These are phyloP conservation scores for Drosophila colorata DNA, from an alignment of 2,888 invertebrate genomes.

Conservation along the genomic window DNA sequence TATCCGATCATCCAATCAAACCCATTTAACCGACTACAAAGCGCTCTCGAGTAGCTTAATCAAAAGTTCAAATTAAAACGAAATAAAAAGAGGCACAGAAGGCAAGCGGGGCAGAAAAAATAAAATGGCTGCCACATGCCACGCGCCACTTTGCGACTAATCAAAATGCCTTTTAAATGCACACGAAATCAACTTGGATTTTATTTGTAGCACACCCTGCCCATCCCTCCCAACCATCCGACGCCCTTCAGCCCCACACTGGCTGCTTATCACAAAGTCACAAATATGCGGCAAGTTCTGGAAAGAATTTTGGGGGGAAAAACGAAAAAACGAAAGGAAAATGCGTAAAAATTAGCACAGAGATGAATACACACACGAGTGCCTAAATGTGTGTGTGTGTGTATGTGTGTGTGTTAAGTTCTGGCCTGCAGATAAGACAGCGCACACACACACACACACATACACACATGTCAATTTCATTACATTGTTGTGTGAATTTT, in stretches of 20 bases:
- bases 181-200: slow-evolving; percentile 72
- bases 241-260: not conserved
- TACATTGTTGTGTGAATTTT: slow-evolving; percentile 65
- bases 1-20: not conserved
- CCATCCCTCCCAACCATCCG: not conserved
- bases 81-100: not conserved
- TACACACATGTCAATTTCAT: slow-evolving; percentile 71
- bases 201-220: slow-evolving; percentile 30
- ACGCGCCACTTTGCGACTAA: slow-evolving; percentile 71
- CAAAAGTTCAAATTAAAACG: slow-evolving; percentile 45
- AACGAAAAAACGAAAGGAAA: slow-evolving; percentile 43
- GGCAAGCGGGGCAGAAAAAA: slow-evolving; percentile 8
- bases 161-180: slow-evolving; percentile 80
- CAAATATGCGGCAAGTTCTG: slow-evolving; percentile 56
- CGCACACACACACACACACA: slow-evolving; percentile 22
- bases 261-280: slow-evolving; percentile 52
- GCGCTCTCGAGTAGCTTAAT: slow-evolving; percentile 22
- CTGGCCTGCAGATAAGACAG: slow-evolving; percentile 62
- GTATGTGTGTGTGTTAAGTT: slow-evolving; percentile 25
- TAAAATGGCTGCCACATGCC: slow-evolving; percentile 62
- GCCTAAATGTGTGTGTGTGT: slow-evolving; percentile 26
- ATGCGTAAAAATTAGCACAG: slow-evolving; percentile 79
- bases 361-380: slow-evolving; percentile 74
- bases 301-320: slow-evolving; percentile 18
- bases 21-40: not conserved